Evolutionary conservation across 2,113 vertebrate genomes (phyloP).

Genomic region (Corvus hawaiiensis): DNA sequence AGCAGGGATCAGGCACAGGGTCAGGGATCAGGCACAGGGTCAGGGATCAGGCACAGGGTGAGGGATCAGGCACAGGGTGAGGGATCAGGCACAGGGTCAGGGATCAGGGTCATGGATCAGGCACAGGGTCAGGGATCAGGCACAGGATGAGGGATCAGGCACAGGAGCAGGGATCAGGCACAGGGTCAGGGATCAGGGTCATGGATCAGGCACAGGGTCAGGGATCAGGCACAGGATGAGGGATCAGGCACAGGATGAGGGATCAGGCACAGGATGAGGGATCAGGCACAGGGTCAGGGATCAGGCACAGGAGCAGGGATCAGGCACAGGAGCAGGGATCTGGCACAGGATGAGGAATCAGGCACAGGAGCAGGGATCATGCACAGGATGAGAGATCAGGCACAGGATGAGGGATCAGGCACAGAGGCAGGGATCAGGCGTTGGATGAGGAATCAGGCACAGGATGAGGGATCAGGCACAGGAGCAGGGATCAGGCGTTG

Average conservation of each 20-base stretch:
- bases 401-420: not conserved
- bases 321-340: not conserved
- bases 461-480: not conserved
- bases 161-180: not conserved
- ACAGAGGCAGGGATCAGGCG: not conserved
- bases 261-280: not conserved
- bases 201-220: not conserved
- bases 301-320: not conserved
- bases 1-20: not conserved
- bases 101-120: too few relatives aligned
- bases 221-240: not conserved
- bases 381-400: not conserved
- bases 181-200: too few relatives aligned
- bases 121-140: fast-evolving
- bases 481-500: not conserved
- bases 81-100: too few relatives aligned
- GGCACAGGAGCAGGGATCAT: not conserved
- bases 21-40: not conserved
- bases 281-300: not conserved
- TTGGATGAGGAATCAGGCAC: not conserved
- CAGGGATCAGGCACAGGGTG: not conserved
- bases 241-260: not conserved
- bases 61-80: not conserved
- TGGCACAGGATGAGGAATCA: not conserved
- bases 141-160: not conserved